These are phyloP conservation scores for Drosophila ezoana DNA, from an alignment of 2,888 invertebrate genomes.

Conservation along the genomic window DNA sequence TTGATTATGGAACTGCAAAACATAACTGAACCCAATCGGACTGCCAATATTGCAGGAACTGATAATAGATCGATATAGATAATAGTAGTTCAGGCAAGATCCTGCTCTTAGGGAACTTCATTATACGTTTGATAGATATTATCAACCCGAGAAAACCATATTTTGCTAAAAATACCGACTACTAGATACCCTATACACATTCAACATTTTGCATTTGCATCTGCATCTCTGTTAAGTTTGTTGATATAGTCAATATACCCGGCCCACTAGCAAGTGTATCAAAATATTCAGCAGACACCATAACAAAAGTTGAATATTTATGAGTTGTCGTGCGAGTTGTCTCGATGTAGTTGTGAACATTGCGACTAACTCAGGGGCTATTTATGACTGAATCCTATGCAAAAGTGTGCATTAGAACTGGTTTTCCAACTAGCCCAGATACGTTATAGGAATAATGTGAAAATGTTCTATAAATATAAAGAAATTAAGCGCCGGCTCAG, in stretches of 20 bases:
- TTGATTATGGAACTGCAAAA: too few species aligned
- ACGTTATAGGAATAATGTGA: slow-evolving; percentile 1
- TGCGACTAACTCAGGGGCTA: slow-evolving; percentile 41
- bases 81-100: too few species aligned
- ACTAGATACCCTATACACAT: background rate
- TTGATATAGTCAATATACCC: rapidly evolving
- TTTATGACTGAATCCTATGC: slow-evolving; percentile 44
- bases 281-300: slow-evolving; percentile 49
- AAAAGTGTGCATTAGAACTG: slow-evolving; percentile 21
- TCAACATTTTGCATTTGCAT: too few species aligned
- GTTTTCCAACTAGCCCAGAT: slow-evolving; percentile 2
- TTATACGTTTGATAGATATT: too few species aligned
- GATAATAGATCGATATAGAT: too few species aligned
- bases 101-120: too few species aligned
- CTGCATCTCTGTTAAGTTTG: background rate
- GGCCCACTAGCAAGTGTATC: slow-evolving; percentile 5
- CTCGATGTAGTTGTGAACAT: slow-evolving; percentile 35
- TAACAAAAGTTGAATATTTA: slow-evolving; percentile 64
- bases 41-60: too few species aligned
- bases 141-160: too few species aligned
- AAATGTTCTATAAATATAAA: background rate
- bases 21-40: too few species aligned
- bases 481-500: slow-evolving; percentile 9
- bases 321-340: slow-evolving; percentile 62
- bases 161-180: too few species aligned